A percentile compares a stretch with the other conserved stretches of the same genome.
phyloP scores from a whole-genome alignment of 2,113 vertebrate genomes.

The Cyanistes caeruleus region DNA sequence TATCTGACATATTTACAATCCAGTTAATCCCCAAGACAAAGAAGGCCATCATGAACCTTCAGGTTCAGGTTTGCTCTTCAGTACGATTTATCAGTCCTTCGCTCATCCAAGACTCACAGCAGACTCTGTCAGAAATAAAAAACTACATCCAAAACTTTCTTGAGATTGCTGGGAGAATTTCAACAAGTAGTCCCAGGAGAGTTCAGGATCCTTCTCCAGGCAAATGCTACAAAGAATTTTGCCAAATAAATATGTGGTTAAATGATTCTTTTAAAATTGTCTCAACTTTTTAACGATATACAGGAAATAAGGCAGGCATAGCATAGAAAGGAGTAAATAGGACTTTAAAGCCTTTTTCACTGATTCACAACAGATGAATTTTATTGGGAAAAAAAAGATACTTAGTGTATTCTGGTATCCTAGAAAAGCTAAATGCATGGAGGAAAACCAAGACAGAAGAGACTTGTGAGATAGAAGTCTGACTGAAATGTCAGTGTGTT shows the following conservation, averaged over 20 bases:
- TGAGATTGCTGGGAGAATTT: background rate
- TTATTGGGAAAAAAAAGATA: background rate
- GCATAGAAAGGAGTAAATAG: background rate
- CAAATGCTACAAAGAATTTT: background rate
- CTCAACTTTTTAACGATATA: background rate
- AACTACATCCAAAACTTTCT: background rate
- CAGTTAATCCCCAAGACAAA: background rate
- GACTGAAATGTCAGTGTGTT: background rate
- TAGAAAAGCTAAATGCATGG: background rate
- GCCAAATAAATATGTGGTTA: background rate
- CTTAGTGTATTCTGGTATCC: background rate
- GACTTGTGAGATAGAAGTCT: background rate
- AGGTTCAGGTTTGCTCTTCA: background rate
- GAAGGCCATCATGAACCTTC: background rate
- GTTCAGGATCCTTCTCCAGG: background rate
- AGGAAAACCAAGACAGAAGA: background rate
- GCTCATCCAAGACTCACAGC: background rate
- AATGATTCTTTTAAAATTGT: background rate
- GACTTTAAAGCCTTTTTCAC: background rate
- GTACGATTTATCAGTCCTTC: background rate
- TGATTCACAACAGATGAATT: background rate
- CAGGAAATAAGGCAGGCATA: background rate
- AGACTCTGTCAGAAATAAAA: background rate
- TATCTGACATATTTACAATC: background rate
- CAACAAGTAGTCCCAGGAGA: background rate